Evolutionary conservation across 1,140 invertebrate genomes (phyloP).

Genomic region (Acromyrmex charruanus): DNA sequence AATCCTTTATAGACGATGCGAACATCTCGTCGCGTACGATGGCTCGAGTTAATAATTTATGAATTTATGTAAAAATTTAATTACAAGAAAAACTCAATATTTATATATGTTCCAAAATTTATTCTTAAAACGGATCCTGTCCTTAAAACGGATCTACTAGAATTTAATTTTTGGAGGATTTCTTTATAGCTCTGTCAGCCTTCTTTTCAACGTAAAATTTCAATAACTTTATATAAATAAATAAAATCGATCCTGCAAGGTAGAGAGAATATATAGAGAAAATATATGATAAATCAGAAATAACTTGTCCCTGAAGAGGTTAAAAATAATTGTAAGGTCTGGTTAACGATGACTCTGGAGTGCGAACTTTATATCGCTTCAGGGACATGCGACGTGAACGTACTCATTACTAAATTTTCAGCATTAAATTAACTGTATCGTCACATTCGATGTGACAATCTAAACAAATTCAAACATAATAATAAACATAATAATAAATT

Average conservation of each 20-base stretch:
- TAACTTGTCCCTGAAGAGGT: constrained; percentile 56
- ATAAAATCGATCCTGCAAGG: neutral
- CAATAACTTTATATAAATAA: neutral
- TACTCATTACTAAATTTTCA: constrained; percentile 21
- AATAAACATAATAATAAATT: constrained; percentile 18
- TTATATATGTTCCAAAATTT: neutral
- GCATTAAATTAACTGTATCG: neutral
- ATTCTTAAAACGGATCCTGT: neutral
- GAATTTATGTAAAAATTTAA: neutral
- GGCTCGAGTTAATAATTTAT: neutral
- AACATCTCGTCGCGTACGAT: neutral
- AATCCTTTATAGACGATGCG: neutral
- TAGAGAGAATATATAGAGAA: constrained; percentile 7
- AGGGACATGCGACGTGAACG: constrained; percentile 36
- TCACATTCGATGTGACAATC: neutral
- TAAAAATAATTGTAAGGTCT: constrained; percentile 60
- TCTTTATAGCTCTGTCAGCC: neutral
- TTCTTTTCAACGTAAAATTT: neutral
- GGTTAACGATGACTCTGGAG: constrained; percentile 44
- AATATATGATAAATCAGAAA: constrained; percentile 57
- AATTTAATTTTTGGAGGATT: neutral
- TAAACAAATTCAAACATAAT: neutral
- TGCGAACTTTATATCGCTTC: constrained; percentile 35
- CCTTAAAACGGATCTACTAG: neutral
- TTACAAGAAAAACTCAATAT: neutral